Evolutionary conservation across 2,888 invertebrate species (phyloP).

Genomic region (Troilus luridus): DNA sequence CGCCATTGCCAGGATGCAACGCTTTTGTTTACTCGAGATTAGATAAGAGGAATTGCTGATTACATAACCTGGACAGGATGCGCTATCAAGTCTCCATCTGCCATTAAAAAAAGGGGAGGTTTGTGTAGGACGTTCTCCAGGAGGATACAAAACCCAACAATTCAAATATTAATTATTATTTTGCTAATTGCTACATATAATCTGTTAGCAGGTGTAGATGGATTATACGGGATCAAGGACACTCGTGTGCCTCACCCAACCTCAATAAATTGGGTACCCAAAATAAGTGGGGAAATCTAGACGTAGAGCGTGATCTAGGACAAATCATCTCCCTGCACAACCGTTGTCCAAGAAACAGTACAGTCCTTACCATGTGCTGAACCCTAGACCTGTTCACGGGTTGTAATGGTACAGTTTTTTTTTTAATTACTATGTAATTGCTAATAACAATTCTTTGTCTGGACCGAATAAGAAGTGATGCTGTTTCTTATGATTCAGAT

Average conservation of each 20-base stretch:
- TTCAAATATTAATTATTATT: neutral
- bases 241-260: too few relatives aligned
- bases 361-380: too few relatives aligned
- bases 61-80: neutral
- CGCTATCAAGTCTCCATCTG: slow-evolving; percentile 24
- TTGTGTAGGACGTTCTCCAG: neutral
- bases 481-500: neutral
- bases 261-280: too few relatives aligned
- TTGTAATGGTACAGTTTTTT: too few relatives aligned
- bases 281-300: too few relatives aligned
- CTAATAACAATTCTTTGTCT: neutral
- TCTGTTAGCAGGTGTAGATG: too few relatives aligned
- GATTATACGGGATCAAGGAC: too few relatives aligned
- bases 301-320: too few relatives aligned
- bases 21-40: neutral
- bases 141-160: neutral
- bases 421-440: neutral
- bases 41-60: neutral
- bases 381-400: too few relatives aligned
- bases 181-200: too few relatives aligned
- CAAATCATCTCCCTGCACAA: too few relatives aligned
- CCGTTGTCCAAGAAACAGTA: too few relatives aligned
- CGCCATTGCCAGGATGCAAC: neutral
- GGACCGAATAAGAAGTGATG: neutral
- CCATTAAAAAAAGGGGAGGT: neutral